Conservation (phyloP, 1,140 invertebrate species). For the Tetragnatha versicolor region DNA sequence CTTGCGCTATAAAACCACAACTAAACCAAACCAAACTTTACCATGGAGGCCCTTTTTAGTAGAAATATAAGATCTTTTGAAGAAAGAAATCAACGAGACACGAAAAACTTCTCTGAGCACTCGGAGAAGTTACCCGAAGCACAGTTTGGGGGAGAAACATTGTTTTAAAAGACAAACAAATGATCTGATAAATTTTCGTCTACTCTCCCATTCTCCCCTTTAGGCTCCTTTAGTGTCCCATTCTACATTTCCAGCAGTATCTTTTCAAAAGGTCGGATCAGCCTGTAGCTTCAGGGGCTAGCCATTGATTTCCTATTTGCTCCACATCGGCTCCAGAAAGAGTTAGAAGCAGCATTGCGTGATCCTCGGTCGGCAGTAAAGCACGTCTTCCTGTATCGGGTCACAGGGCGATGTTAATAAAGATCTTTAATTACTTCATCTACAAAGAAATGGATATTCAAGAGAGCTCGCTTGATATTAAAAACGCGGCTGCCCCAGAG, state of each 20-base stretch:
- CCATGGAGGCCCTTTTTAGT: no score
- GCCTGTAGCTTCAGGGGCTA: neutral
- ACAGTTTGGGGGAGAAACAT: no score
- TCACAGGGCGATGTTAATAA: constrained; percentile 45
- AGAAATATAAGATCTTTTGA: no score
- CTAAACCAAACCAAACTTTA: no score
- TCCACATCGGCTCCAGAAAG: constrained; percentile 14
- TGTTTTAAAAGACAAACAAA: no score
- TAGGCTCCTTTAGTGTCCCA: no score
- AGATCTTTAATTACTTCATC: constrained; percentile 50
- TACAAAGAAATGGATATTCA: constrained; percentile 38
- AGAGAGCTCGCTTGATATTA: constrained; percentile 23
- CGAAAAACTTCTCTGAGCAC: no score
- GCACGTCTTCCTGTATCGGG: constrained; percentile 22
- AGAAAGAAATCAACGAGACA: no score
- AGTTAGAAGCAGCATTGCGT: constrained; percentile 21
- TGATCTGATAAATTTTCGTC: no score
- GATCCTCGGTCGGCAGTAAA: constrained; percentile 25
- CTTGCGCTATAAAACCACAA: no score
- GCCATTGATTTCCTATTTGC: constrained; percentile 42
- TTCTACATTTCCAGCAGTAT: neutral
- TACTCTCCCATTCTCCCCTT: no score
- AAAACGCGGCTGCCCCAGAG: constrained; percentile 6
- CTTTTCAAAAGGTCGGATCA: neutral
- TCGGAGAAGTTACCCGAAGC: no score